These are phyloP conservation scores for Furcifer pardalis DNA, from an alignment of 2,797 vertebrate genomes.

Conservation along the genomic window DNA sequence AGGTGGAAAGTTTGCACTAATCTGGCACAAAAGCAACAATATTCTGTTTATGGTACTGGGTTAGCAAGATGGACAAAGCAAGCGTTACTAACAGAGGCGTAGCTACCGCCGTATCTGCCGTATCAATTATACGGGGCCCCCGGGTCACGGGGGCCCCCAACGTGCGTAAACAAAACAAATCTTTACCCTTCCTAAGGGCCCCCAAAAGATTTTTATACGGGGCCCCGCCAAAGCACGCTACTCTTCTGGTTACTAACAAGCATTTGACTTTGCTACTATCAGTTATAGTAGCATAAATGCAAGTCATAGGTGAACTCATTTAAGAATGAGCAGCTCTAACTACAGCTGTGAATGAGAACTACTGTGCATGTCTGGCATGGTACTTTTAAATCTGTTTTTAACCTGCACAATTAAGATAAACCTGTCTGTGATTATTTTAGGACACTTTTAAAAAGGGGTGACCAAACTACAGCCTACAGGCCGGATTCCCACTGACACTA, in stretches of 20 bases:
- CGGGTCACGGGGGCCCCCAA: too few species aligned
- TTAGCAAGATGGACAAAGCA: slow-evolving; percentile 56
- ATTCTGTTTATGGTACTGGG: slow-evolving; percentile 40
- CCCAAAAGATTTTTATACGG: too few species aligned
- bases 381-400: slow-evolving; percentile 58
- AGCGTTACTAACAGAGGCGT: too few species aligned
- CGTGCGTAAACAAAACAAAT: too few species aligned
- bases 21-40: slow-evolving; percentile 15
- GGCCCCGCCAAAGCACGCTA: too few species aligned
- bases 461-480: too few species aligned
- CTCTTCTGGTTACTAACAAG: too few species aligned
- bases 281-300: slow-evolving; percentile 63
- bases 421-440: slow-evolving; percentile 17
- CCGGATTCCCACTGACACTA: too few species aligned
- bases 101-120: too few species aligned
- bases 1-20: background rate
- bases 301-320: slow-evolving; percentile 61
- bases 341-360: slow-evolving; percentile 62
- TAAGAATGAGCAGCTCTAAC: slow-evolving; percentile 65
- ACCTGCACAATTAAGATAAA: slow-evolving; percentile 50
- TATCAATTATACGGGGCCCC: too few species aligned
- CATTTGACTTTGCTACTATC: slow-evolving; percentile 55
- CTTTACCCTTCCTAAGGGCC: too few species aligned
- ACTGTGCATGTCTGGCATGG: slow-evolving; percentile 60
- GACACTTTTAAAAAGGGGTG: too few species aligned